These are phyloP conservation scores for Ceuthmochares aereus DNA, from an alignment of 2,113 vertebrate species.

Conservation along the genomic window DNA sequence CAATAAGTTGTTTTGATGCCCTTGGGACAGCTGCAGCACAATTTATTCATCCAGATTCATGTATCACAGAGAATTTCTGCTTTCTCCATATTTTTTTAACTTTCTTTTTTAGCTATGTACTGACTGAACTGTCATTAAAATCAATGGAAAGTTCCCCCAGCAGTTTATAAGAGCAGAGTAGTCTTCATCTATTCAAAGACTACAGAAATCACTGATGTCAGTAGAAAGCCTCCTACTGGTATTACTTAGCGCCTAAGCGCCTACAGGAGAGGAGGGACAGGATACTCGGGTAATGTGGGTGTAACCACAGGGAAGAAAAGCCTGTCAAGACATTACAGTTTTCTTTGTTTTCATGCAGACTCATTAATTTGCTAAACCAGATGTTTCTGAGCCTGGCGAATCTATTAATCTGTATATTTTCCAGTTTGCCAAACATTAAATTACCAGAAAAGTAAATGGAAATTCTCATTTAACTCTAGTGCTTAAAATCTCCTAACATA, in stretches of 20 bases:
- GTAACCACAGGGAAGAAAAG: not conserved
- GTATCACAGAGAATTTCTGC: not conserved
- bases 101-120: not conserved
- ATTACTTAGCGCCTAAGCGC: not conserved
- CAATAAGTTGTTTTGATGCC: not conserved
- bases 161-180: not conserved
- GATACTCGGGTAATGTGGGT: not conserved
- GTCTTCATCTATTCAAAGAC: not conserved
- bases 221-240: not conserved
- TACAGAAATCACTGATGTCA: not conserved
- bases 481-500: slow-evolving; percentile 27
- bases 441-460: slow-evolving; percentile 64
- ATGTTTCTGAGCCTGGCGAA: slow-evolving; percentile 38
- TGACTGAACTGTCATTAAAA: not conserved
- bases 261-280: not conserved
- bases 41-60: not conserved
- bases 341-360: not conserved
- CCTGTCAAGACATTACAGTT: not conserved
- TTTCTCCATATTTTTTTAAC: not conserved
- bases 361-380: slow-evolving; percentile 41
- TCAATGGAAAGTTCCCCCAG: not conserved
- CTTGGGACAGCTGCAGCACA: not conserved
- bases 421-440: slow-evolving; percentile 66
- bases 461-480: slow-evolving; percentile 56
- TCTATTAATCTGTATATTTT: slow-evolving; percentile 70